These are phyloP conservation scores for Natator depressus DNA, from an alignment of 2,113 vertebrate species.

Conservation along the genomic window DNA sequence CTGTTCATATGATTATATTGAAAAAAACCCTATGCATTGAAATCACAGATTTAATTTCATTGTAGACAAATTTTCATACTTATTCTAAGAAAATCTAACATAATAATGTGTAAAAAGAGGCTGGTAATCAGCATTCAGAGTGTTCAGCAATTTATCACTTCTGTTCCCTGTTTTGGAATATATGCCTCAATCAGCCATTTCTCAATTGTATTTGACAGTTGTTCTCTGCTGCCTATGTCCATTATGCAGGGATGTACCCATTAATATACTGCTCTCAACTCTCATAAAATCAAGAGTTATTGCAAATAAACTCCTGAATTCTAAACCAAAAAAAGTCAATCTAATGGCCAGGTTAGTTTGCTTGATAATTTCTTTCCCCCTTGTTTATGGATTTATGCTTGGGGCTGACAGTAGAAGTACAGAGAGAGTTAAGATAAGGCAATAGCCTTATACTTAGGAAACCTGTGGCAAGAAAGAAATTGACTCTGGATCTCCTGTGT, in stretches of 20 bases:
- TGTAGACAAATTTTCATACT: not conserved
- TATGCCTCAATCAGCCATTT: slow-evolving; percentile 12
- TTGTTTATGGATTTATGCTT: not conserved
- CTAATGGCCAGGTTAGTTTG: not conserved
- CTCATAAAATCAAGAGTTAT: not conserved
- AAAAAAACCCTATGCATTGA: not conserved
- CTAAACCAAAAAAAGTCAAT: not conserved
- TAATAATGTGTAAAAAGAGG: slow-evolving; percentile 12
- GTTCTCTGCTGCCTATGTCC: not conserved
- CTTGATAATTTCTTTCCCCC: not conserved
- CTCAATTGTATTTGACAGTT: not conserved
- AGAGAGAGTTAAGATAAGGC: not conserved
- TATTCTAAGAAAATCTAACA: slow-evolving; percentile 15
- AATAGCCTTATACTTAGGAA: not conserved
- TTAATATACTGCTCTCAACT: not conserved
- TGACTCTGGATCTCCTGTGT: not conserved
- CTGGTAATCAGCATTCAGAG: slow-evolving; percentile 5
- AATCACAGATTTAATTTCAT: not conserved
- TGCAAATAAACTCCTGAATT: not conserved
- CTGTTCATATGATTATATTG: not conserved
- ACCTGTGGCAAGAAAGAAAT: no score
- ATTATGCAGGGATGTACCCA: not conserved
- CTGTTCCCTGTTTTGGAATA: not conserved
- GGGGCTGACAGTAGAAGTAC: not conserved
- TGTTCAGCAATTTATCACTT: not conserved